Percentiles rank a stretch among this genome's conserved stretches.
phyloP scores from a whole-genome alignment of 2,888 invertebrate species.

The Euzophera pinguis region DNA sequence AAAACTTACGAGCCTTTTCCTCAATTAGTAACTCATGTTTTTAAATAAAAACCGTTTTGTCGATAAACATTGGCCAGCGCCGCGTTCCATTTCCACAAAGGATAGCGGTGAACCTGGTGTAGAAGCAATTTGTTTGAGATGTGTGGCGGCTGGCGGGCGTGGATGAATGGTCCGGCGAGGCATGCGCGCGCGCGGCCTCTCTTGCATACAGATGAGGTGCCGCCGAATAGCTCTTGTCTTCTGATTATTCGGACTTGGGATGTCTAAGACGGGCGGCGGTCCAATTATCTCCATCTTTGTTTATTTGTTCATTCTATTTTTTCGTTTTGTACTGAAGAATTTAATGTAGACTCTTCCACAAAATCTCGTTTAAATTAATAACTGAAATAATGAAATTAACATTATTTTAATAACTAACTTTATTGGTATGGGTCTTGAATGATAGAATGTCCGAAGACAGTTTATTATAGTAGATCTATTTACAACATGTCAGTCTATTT shows the following conservation, averaged over 20 bases:
- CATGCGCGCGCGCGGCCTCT: constrained; percentile 30
- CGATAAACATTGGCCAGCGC: constrained; percentile 18
- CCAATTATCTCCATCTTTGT: constrained; percentile 47
- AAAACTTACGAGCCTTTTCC: constrained; percentile 29
- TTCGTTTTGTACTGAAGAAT: too few relatives aligned
- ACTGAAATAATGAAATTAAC: too few relatives aligned
- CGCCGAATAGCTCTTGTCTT: constrained; percentile 13
- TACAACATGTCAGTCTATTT: too few relatives aligned
- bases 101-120: constrained; percentile 38
- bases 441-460: too few relatives aligned
- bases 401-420: too few relatives aligned
- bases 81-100: constrained; percentile 48
- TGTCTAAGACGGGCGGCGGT: constrained; percentile 14
- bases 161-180: constrained; percentile 52
- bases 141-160: constrained; percentile 34
- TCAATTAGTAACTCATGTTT: constrained; percentile 49
- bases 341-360: too few relatives aligned
- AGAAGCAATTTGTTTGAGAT: constrained; percentile 63
- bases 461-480: too few relatives aligned
- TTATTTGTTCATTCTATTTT: too few relatives aligned
- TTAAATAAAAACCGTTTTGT: not conserved
- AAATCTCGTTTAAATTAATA: too few relatives aligned
- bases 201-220: constrained; percentile 58
- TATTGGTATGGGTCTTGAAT: too few relatives aligned
- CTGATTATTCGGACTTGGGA: not conserved